Evolutionary conservation across 2,113 vertebrate genomes (phyloP), one percentile per base, ranked within the genome.

Genomic region (Protobothrops flavoviridis): DNA sequence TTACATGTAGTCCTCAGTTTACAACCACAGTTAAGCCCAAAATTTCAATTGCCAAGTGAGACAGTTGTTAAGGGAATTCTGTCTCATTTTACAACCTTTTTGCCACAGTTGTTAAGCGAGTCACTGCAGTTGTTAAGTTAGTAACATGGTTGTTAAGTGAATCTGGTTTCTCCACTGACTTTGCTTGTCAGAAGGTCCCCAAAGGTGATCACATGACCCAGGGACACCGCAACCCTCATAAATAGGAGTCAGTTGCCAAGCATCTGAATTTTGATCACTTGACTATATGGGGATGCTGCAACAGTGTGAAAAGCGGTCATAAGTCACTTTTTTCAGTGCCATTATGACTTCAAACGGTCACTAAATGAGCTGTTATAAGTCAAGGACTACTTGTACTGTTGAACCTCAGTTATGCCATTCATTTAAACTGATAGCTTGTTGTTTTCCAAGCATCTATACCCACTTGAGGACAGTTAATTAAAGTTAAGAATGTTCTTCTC

Each of bases 401-500:
- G n/a, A 59, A 91, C 39, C 29, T 86, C 39, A 59, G 17, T 11
- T 91, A n/a, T 15, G 29, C 57, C 23, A 29, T 39, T 48, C 29
- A 23, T 64, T 57, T 64, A 39, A 29, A 50, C 43, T 59, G 17
- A 33, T 61, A 56, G 91, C 5, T 91, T 90, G 11, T 85, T 53
- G 90, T 92, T 0, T 0, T 91, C 95, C 69, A 91, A 53, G 4
- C 85, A 92, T 1, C 91, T 91, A 89, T 92, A 7, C 74, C 26
- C 57, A 93, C 91, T 0, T 88, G 52, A 88, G 7, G 45, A 87
- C 93, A 88, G 50, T 81, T 93, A 91, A 94, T 95, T 95, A 95
- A 93, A 95, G 90, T 94, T 4, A 11, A 94, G 94, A 56, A 20
- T 12, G 3, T 91, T 85, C 94, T n/a, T 96, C 96, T 96, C 95